Evolutionary conservation across 2,113 vertebrate genomes (phyloP).

Genomic region (Spilogale gracilis): DNA sequence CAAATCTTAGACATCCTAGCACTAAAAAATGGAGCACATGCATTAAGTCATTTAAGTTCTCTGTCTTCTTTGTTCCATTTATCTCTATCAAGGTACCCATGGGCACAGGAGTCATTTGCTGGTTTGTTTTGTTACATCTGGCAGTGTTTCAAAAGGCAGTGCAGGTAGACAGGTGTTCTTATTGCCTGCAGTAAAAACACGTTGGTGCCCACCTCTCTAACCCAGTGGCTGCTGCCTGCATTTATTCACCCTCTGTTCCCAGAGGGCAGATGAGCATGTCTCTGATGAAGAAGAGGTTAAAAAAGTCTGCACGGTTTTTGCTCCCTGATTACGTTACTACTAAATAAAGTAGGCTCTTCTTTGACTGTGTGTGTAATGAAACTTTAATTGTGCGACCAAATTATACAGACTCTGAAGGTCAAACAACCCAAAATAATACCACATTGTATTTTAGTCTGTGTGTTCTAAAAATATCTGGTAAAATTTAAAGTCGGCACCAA

Average conservation of each 20-base stretch:
- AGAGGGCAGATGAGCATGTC: neutral
- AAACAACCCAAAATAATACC: slow-evolving; percentile 27
- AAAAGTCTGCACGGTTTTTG: slow-evolving; percentile 12
- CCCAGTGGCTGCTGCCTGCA: neutral
- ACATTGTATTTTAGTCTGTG: slow-evolving; percentile 27
- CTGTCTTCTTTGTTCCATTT: slow-evolving; percentile 52
- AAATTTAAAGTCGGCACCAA: slow-evolving; percentile 43
- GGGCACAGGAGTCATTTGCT: slow-evolving; percentile 42
- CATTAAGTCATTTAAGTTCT: slow-evolving; percentile 7
- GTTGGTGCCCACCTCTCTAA: neutral
- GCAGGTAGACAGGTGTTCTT: slow-evolving; percentile 62
- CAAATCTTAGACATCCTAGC: neutral
- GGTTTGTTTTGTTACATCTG: slow-evolving; percentile 51
- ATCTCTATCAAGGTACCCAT: slow-evolving; percentile 43
- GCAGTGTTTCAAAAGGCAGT: slow-evolving; percentile 58
- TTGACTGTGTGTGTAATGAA: slow-evolving; percentile 49
- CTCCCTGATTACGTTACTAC: neutral
- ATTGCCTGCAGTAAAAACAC: slow-evolving; percentile 68
- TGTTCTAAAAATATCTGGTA: slow-evolving; percentile 59
- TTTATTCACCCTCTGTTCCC: neutral
- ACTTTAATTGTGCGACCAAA: slow-evolving; percentile 41
- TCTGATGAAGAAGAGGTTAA: slow-evolving; percentile 63
- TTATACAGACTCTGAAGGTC: slow-evolving; percentile 57
- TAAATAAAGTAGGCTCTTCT: slow-evolving; percentile 48
- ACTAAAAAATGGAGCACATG: slow-evolving; percentile 45